A percentile compares a stretch with the other conserved stretches of the same genome.
These are phyloP conservation scores for Diadophis punctatus DNA, from an alignment of 2,113 vertebrate species.

Conservation along the genomic window DNA sequence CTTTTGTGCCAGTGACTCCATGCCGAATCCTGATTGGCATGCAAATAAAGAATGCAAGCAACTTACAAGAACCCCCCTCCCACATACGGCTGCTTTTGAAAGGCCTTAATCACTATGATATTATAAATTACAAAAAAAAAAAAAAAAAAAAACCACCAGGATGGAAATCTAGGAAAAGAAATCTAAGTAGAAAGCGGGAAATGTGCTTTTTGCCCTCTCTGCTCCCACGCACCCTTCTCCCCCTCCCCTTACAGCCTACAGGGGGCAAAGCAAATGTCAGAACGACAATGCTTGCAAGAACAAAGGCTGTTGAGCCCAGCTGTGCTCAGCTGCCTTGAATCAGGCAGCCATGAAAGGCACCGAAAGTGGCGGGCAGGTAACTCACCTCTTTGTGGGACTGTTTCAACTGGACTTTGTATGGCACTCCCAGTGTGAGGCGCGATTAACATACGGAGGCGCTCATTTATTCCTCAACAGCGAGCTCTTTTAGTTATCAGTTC, in stretches of 20 bases:
- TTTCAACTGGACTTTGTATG: background rate
- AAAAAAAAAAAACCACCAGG: background rate
- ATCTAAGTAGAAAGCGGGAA: background rate
- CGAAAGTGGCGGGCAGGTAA: conserved; percentile 8
- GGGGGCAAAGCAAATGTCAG: background rate
- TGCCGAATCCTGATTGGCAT: background rate
- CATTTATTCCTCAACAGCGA: background rate
- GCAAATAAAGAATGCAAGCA: background rate
- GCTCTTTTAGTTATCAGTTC: background rate
- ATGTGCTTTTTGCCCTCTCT: background rate
- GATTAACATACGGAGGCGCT: background rate
- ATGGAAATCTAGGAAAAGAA: background rate
- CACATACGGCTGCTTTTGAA: background rate
- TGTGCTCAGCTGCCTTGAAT: background rate
- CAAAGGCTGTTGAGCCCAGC: background rate
- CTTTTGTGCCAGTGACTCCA: background rate
- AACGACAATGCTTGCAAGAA: background rate
- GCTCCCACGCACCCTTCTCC: background rate
- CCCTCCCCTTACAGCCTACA: background rate
- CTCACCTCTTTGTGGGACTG: background rate
- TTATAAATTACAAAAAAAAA: background rate
- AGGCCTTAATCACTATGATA: background rate
- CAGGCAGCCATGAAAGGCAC: background rate
- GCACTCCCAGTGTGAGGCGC: background rate
- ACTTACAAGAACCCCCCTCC: background rate